A percentile compares a stretch with the other conserved stretches of the same genome.
Evolutionary conservation across 2,797 vertebrate genomes (phyloP).

Genomic region (Alosa sapidissima): DNA sequence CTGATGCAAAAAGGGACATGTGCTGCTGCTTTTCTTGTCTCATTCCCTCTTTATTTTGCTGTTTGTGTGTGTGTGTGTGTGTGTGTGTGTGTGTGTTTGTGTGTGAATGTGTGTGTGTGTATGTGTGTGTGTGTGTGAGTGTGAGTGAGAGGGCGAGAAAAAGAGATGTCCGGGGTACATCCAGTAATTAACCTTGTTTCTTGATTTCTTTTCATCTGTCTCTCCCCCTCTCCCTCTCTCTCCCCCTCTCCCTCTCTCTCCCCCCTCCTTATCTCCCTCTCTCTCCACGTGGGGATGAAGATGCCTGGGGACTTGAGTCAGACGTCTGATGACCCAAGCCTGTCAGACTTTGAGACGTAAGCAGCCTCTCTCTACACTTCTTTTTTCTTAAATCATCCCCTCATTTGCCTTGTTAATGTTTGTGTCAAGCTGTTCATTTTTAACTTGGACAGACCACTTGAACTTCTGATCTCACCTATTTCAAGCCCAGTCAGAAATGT

Average conservation of each 20-base stretch:
- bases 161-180: background rate
- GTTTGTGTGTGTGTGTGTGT: background rate
- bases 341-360: slow-evolving; percentile 99
- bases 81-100: background rate
- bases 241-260: background rate
- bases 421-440: background rate
- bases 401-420: background rate
- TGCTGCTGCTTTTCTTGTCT: background rate
- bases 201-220: background rate
- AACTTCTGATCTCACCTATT: slow-evolving; percentile 1
- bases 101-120: slow-evolving; percentile 4
- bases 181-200: slow-evolving; percentile 9
- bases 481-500: background rate
- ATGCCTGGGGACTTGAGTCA: slow-evolving; percentile 97
- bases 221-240: background rate
- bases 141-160: background rate
- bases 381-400: background rate
- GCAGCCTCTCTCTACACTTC: slow-evolving; percentile 48
- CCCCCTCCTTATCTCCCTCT: background rate
- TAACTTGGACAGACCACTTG: background rate
- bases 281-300: slow-evolving; percentile 60
- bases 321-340: slow-evolving; percentile 95
- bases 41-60: background rate
- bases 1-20: background rate
- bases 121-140: background rate